Base-by-base conservation (phyloP, 2,113 vertebrate species). In the Glareola pratincola region DNA sequence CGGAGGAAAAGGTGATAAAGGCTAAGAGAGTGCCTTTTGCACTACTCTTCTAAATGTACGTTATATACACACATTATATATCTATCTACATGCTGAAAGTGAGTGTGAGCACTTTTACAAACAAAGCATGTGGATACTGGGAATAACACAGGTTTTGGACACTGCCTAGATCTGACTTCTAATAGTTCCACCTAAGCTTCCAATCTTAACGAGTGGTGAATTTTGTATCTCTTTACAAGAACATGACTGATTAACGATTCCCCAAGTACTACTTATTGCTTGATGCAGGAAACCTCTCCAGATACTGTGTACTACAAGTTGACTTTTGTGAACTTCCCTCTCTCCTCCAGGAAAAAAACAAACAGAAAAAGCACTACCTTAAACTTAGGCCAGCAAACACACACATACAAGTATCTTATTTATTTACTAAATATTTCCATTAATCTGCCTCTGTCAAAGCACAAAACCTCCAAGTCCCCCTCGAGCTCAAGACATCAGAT, bases 201-300 rank as follows among this genome's bases (percentile, higher is more conserved):
- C 24, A 34, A 0, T 37, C 66, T 39, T 56, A 59, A 6, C 4
- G 51, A 69, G 22, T 8, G 21, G 12, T 32, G 20, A 67, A 54
- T 39, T 85, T 74, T n/a, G 0, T 73, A 32, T 17, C 21, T n/a
- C 8, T 85, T 92, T 43, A 76, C 36, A 94, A 66, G 94, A 68
- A 6, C 10, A 36, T 12, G 21, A 39, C 13, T 39, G 30, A 37
- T 12, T 14, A 84, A 57, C 0, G 3, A 43, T 24, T 75, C 4
- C 29, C 45, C 0, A 0, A 76, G 27, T 15, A 32, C 2, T 18
- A n/a, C 2, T 30, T 13, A 15, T 36, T 3, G 2, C 19, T n/a
- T 39, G 12, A 76, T 32, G 10, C 19, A 72, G 56, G 29, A 36
- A 82, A 76, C 5, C 3, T 77, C 32, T 78, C 37, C 37, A 53